A percentile compares a stretch with the other conserved stretches of the same genome.
Conservation (phyloP, 2,113 vertebrate genomes). For the Cryptotis parvus region DNA sequence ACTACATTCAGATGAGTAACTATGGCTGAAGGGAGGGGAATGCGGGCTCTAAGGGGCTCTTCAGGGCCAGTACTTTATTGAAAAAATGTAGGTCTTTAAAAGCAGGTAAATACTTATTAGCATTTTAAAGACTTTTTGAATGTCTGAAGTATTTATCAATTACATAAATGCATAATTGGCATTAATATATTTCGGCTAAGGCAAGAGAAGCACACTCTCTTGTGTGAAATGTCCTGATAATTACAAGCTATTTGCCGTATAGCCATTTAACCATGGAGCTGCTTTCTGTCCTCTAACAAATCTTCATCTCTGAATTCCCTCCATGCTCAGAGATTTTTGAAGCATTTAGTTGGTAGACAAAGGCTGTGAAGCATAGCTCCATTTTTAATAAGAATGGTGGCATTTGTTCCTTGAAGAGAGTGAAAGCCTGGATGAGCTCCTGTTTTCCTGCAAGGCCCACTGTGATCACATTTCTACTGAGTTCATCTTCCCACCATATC, state of each 20-base stretch:
- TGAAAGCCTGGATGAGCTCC: neutral
- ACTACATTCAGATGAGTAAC: conserved; percentile 42
- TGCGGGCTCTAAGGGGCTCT: neutral
- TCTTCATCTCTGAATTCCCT: neutral
- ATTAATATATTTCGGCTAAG: neutral
- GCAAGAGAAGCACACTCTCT: conserved; percentile 40
- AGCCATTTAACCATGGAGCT: neutral
- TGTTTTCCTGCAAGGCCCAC: neutral
- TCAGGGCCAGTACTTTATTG: neutral
- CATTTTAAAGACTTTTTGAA: neutral
- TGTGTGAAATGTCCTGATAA: neutral
- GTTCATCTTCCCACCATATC: neutral
- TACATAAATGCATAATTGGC: neutral
- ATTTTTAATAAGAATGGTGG: neutral
- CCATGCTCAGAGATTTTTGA: conserved; percentile 2
- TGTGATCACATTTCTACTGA: too few species aligned
- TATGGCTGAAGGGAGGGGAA: neutral
- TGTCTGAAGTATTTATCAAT: conserved; percentile 46
- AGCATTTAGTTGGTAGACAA: conserved; percentile 26
- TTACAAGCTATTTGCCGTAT: neutral
- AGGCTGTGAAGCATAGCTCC: neutral
- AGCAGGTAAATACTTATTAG: neutral
- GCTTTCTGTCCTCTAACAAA: neutral
- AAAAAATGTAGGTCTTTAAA: conserved; percentile 43
- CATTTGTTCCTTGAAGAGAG: conserved; percentile 14